Evolutionary conservation across 2,797 vertebrate genomes (phyloP), one percentile per base, ranked within the genome.

Genomic region (Myotis vivesi): DNA sequence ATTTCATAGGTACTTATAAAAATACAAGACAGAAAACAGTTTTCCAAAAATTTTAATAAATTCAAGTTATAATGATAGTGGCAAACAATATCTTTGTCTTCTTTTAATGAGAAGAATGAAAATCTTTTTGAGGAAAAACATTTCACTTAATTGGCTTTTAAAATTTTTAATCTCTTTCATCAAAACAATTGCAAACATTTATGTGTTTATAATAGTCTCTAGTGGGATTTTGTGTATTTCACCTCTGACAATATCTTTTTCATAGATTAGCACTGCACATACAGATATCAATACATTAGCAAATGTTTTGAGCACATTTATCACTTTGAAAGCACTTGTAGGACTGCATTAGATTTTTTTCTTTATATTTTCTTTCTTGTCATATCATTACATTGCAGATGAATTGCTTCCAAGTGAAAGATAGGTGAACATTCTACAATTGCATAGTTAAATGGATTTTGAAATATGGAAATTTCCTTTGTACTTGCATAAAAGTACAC

Each of bases 151-250:
- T 68, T 76, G 5, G 1, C 12, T 57, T 59, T 82, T 25, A 71
- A 91, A 93, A 69, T 55, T 90, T 51, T 69, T 92, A 12, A 77
- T 83, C 8, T 82, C 15, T 79, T 51, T 95, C 77, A 62, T 75
- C 22, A 87, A 49, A 89, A 66, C 13, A 55, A 66, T 76, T n/a
- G 23, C 17, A 84, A 89, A 44, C 86, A 3, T 77, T 86, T 86
- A 64, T 57, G 4, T 44, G 6, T 91, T 71, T 71, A 76, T 46
- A 62, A 1, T 16, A 76, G 19, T 55, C 8, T 30, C 17, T 66
- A 72, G 13, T 73, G 25, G 44, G 5, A 62, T 59, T 68, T 93
- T 68, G 30, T 41, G 22, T 36, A 80, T 87, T 92, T 94, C 20
- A 57, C 17, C 41, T 94, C 72, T 76, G 33, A 73, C 30, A 36